Base-by-base conservation (phyloP, 1,140 invertebrate species). In the Drosophila pallidifrons region DNA sequence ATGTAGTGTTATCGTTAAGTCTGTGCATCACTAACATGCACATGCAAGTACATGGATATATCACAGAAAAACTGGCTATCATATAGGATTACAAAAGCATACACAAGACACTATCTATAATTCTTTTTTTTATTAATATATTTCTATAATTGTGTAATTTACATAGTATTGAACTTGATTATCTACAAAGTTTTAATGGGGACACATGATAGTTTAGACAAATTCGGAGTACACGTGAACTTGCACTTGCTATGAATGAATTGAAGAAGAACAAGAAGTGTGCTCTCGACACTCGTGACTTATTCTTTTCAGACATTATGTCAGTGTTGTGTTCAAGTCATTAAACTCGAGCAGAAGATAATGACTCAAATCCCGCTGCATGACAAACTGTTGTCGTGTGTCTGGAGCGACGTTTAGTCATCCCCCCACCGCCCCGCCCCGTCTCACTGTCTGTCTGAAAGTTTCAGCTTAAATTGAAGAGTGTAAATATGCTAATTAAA, bases 401-500 rank as follows among this genome's bases (percentile, higher is more conserved):
- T 35, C 25, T 52, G 30, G 25, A 52, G 43, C 32, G 49, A 51
- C 46, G 47, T 43, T 49, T 61, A 61, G 15, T 46, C 59, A 43
- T 13, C 0, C 1, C n/a, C 41, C 4, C 41, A n/a, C 41, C n/a
- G 1, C 41, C 7, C 5, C n/a, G 11, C 11, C 58, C n/a, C 8
- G 20, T 25, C 57, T 11, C 10, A 5, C 11, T 25, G 25, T 60
- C 32, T 60, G 81, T 49, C 67, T 47, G 60, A 25, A 47, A 57
- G 52, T 66, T 70, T 64, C 65, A 28, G 61, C 38, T 64, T 7
- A 58, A 83, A 75, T 73, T 64, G 55, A 67, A 16, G 77, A 77
- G 73, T 73, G 85, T 89, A 67, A 81, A 88, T 88, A 88, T 85
- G 85, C 85, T 88, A 88, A 89, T 89, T 89, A 89, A 90, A 87